These are phyloP conservation scores for Penaeus indicus DNA, from an alignment of 1,140 invertebrate species.

Conservation along the genomic window DNA sequence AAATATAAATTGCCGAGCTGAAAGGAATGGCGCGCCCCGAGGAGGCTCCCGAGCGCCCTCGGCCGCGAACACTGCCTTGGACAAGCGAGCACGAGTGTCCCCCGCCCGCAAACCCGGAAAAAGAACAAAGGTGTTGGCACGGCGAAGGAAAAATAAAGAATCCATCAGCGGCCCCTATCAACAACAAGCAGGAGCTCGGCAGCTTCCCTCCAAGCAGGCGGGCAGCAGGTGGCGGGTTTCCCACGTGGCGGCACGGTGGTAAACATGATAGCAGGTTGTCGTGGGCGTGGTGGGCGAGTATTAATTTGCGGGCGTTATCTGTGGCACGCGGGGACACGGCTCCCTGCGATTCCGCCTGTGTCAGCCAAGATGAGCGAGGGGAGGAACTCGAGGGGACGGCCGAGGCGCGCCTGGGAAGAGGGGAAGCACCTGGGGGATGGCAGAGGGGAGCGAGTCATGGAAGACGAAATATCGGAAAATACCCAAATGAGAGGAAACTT, in stretches of 20 bases:
- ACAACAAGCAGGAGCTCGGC: no score
- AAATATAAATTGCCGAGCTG: no score
- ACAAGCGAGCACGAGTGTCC: no score
- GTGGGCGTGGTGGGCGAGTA: conserved; percentile 40
- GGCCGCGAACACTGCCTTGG: no score
- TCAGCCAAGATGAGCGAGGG: conserved; percentile 37
- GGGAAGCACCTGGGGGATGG: conserved; percentile 6
- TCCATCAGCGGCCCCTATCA: no score
- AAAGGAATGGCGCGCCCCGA: no score
- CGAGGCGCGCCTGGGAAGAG: background rate
- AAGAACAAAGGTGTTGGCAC: no score
- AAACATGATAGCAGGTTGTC: conserved; percentile 36
- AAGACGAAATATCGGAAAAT: conserved; percentile 17
- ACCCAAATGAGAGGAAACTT: background rate
- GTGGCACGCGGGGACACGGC: conserved; percentile 35
- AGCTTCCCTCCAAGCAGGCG: no score
- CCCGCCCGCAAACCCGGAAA: no score
- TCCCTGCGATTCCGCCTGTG: background rate
- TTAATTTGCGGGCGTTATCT: conserved; percentile 45
- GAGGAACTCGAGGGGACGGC: background rate
- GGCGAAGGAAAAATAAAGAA: no score
- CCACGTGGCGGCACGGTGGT: background rate
- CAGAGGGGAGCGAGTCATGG: conserved; percentile 16
- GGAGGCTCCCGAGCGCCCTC: no score
- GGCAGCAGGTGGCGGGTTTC: background rate